Base-by-base conservation (phyloP, 2,888 invertebrate species). In the Muscina levida region DNA sequence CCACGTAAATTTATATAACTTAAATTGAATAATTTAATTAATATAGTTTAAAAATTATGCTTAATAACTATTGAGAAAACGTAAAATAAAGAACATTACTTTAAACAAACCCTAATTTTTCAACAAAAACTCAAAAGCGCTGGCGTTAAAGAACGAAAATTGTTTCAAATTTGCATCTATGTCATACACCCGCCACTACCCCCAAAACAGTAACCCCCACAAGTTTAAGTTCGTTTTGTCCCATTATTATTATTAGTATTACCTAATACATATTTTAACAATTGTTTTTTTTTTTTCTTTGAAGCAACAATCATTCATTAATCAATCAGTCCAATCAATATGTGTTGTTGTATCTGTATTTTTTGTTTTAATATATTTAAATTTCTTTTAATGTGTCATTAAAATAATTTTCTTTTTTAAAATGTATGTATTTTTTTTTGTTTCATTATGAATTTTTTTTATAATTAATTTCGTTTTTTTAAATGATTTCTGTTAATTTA, bases 311-410 rank as follows among this genome's bases (percentile, higher is more conserved):
- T 31, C 8, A 31, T 31, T 31, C 31, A n/a, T n/a, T n/a, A n/a
- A n/a, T n/a, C n/a, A n/a, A n/a, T n/a, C n/a, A n/a, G n/a, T n/a
- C n/a, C n/a, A n/a, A n/a, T n/a, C 31, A 5, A 31, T 31, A 31
- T 31, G 57, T 57, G 31, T 71, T 68, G 53, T 57, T 67, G 56
- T 81, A 46, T 59, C 11, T 8, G 56, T 56, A 62, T 24, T 68
- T 56, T 31, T 71, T 67, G 72, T 62, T 77, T 74, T 74, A 74
- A 62, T 31, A 31, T 31, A 31, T 62, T 62, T 62, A 76, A 42
- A 24, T 77, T 74, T 75, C 31, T 70, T 74, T 81, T 81, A 76
- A 76, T 77, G 81, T 81, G 81, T 81, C 81, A 81, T 81, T 77
- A 80, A 80, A 68, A 65, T 26, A 77, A 81, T 62, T 26, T 31